A percentile compares a stretch with the other conserved stretches of the same genome.
Evolutionary conservation across 1,140 invertebrate genomes (phyloP).

Genomic region (Pogonomyrmex barbatus): DNA sequence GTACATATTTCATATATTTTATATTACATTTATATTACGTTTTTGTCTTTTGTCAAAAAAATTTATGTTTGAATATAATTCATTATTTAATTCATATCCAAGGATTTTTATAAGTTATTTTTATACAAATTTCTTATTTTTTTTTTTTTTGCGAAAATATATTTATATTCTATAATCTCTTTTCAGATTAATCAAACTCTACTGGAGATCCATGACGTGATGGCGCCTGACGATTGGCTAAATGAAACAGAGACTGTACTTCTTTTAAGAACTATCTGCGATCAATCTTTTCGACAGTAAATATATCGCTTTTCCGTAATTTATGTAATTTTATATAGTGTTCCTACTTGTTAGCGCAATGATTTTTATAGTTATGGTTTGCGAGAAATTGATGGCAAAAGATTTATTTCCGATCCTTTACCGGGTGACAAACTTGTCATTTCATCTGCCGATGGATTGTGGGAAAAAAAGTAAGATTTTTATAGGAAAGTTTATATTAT

Average conservation of each 20-base stretch:
- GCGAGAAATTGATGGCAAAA: conserved; percentile 75
- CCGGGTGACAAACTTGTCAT: conserved; percentile 74
- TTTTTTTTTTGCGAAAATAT: background rate
- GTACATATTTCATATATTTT: background rate
- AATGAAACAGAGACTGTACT: conserved; percentile 70
- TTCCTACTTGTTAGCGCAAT: background rate
- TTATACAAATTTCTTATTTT: background rate
- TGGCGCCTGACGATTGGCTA: conserved; percentile 63
- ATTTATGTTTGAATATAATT: too few species aligned
- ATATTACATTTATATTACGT: too few species aligned
- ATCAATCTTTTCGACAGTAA: conserved; percentile 80
- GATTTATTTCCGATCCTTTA: conserved; percentile 75
- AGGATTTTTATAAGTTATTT: too few species aligned
- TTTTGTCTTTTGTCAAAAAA: too few species aligned
- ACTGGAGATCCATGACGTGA: conserved; percentile 71
- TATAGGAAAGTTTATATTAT: background rate
- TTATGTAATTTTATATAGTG: background rate
- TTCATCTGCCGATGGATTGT: conserved; percentile 77
- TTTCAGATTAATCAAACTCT: conserved; percentile 80
- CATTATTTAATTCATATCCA: too few species aligned
- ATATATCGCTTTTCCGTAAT: background rate
- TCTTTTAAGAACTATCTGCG: conserved; percentile 76
- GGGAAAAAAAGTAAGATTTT: conserved; percentile 75
- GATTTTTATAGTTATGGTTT: conserved; percentile 76
- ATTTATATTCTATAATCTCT: background rate